Base-by-base conservation (phyloP, 1,140 invertebrate genomes). In the Drosophila tropicalis region DNA sequence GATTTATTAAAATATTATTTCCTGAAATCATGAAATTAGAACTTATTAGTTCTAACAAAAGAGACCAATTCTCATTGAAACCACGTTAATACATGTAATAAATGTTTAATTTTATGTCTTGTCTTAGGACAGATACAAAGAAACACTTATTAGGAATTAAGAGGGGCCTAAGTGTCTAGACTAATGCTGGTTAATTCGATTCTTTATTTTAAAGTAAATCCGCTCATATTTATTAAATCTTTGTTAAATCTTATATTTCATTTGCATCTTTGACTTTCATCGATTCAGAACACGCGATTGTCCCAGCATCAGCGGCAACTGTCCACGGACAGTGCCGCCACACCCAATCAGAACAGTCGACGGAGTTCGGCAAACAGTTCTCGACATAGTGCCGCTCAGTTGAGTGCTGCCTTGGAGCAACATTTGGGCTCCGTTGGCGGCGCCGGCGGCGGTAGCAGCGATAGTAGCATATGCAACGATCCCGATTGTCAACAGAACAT, bases 401-500 rank as follows among this genome's bases (percentile, higher is more conserved):
- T 85, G 25, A 79, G 77, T 55, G 76, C 81, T 63, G 73, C 79
- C 41, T 60, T 86, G 69, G 82, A 86, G 57, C 79, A 75, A 19
- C 80, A 82, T 34, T 58, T 73, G 25, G 72, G 76, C 40, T 54
- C 61, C 40, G 68, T 56, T 10, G 70, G 62, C 22, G 72, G 69
- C 44, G 68, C 55, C n/a, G 70, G 62, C 29, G 73, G 69, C 62
- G 55, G 70, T 9, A 76, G 63, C 32, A 70, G 54, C 39, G 62
- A 54, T 51, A 77, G 55, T 36, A 72, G 62, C 55, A 81, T 90
- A 41, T 91, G 90, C 72, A 91, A 81, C 65, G 90, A 91, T 67
- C 90, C 90, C 2, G 84, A 91, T 72, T 91, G 90, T 65, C 68
- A 78, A 19, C 86, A 91, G 67, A 91, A 89, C 17, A 41, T 76